Evolutionary conservation across 2,113 vertebrate species (phyloP).

Genomic region (Podarcis cretensis): DNA sequence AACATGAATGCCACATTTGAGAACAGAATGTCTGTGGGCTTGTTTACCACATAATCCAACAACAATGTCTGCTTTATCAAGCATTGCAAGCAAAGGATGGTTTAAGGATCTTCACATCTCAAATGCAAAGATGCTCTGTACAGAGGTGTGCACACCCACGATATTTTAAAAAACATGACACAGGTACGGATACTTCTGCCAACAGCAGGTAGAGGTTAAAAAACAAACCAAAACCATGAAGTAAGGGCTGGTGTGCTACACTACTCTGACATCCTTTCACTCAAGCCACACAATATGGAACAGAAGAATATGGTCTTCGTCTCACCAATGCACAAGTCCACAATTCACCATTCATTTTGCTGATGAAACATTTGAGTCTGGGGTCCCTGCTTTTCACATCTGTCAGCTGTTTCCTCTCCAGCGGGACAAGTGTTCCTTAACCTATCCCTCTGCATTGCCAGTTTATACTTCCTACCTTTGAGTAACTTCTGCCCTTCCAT

Average conservation of each 20-base stretch:
- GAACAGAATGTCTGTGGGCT: conserved; percentile 77
- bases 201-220: conserved; percentile 45
- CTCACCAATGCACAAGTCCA: conserved; percentile 39
- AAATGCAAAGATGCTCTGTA: conserved; percentile 59
- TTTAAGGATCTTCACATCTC: conserved; percentile 67
- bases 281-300: conserved; percentile 40
- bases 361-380: conserved; percentile 41
- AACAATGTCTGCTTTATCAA: conserved; percentile 75
- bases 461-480: conserved; percentile 76
- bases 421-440: background rate
- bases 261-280: conserved; percentile 37
- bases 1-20: conserved; percentile 71
- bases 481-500: conserved; percentile 82
- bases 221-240: background rate
- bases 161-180: conserved; percentile 1
- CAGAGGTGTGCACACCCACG: background rate
- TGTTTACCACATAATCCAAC: conserved; percentile 71
- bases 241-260: background rate
- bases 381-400: background rate
- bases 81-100: conserved; percentile 70
- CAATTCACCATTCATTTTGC: conserved; percentile 36
- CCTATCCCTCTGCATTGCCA: conserved; percentile 37
- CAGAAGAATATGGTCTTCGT: conserved; percentile 51
- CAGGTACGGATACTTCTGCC: conserved; percentile 38
- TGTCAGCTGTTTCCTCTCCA: conserved; percentile 37